These are phyloP conservation scores for Lagodon rhomboides DNA, from an alignment of 2,797 vertebrate species.

Conservation along the genomic window DNA sequence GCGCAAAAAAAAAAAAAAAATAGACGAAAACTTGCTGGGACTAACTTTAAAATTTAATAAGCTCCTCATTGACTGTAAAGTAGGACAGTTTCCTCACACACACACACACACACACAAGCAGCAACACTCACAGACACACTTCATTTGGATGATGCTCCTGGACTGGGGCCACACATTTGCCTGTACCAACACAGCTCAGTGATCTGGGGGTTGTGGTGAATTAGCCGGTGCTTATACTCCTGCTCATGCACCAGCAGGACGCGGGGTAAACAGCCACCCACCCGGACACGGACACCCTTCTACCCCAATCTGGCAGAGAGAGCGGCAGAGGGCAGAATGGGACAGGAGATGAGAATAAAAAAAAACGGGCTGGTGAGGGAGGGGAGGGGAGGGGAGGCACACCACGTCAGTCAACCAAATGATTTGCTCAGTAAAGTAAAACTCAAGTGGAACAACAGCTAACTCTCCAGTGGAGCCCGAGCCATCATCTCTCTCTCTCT, in stretches of 20 bases:
- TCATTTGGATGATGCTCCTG: constrained; percentile 43
- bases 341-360: constrained; percentile 59
- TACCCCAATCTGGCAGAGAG: constrained; percentile 41
- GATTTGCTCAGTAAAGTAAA: constrained; percentile 82
- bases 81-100: constrained; percentile 53
- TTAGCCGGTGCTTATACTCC: constrained; percentile 50
- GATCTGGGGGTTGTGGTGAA: constrained; percentile 54
- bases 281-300: constrained; percentile 2
- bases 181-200: constrained; percentile 56
- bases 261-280: constrained; percentile 11
- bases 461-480: constrained; percentile 62
- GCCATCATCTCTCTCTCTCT: constrained; percentile 53
- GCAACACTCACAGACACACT: constrained; percentile 28
- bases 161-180: constrained; percentile 43
- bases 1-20: background rate
- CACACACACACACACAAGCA: constrained; percentile 31
- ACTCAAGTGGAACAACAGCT: constrained; percentile 78
- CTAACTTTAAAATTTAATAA: constrained; percentile 61
- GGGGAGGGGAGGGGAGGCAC: constrained; percentile 10
- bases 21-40: constrained; percentile 35
- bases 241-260: constrained; percentile 54
- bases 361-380: background rate
- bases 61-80: constrained; percentile 54
- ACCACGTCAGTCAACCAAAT: constrained; percentile 78
- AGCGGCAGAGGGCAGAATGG: constrained; percentile 56